Base-by-base conservation (phyloP, 1,140 invertebrate species). In the Luehdorfia chinensis region DNA sequence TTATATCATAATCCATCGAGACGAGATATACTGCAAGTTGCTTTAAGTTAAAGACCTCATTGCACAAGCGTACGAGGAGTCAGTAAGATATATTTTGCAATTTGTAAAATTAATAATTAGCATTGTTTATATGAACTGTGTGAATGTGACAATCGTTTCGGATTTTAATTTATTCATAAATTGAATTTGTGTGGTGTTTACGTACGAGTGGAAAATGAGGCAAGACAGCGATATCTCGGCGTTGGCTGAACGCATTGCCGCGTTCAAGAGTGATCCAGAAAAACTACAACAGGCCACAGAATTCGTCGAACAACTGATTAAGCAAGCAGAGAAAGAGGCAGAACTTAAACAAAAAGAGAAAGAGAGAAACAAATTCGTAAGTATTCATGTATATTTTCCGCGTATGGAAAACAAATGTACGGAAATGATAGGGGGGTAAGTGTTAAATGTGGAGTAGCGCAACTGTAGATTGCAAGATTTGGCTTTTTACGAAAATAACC, bases 311-410 rank as follows among this genome's bases (percentile, higher is more conserved):
- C 74, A 85, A 66, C 68, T 88, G 19, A 79, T 88, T 53, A 73
- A 84, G 49, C 77, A 87, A 53, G 86, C 86, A 39, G 87, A 80
- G 59, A 81, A 69, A 72, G 77, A 84, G 62, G 87, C 80, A 47
- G 84, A 86, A 55, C 50, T 77, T 52, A 88, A 86, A 81, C 75
- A 80, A 60, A 87, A 80, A 86, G 84, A 84, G 60, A 85, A 84
- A 75, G 81, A 87, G 44, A 84, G 67, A 80, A 80, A 66, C 59
- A 88, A 84, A 79, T 79, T 81, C 59, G 86, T 88, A 85, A 87
- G 80, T 84, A 77, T 84, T 58, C 75, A 79, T 85, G 77, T 85
- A 78, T 84, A 80, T 80, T 83, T 76, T 67, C 66, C 69, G 61
- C 56, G 53, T 76, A 75, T 73, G 70, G 75, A 74, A 76, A 66